Conservation (phyloP, 37 sponge, comb jelly and placozoan genomes). For the Theonella swinhoei region DNA sequence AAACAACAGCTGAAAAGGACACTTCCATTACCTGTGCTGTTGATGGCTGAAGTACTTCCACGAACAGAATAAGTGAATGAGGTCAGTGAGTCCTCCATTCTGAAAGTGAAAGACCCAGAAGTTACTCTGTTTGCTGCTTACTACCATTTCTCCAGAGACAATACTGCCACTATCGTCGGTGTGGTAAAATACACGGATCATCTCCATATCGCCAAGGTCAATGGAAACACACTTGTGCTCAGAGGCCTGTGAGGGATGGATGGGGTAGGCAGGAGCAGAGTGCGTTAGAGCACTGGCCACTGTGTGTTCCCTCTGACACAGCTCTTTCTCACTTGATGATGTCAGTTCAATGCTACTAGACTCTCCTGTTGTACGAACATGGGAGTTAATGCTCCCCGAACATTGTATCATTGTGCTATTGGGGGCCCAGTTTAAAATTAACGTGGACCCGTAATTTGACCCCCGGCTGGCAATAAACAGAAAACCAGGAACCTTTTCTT, state of each 20-base stretch:
- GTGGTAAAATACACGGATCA: slow-evolving; percentile 65
- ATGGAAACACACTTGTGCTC: slow-evolving; percentile 43
- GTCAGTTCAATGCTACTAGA: background rate
- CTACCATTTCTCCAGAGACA: slow-evolving; percentile 45
- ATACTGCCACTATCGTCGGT: slow-evolving; percentile 16
- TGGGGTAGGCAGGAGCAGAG: background rate
- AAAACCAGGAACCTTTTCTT: slow-evolving; percentile 42
- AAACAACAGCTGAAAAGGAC: too few species aligned
- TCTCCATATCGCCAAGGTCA: slow-evolving; percentile 62
- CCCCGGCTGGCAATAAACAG: slow-evolving; percentile 60
- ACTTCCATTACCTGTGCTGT: background rate
- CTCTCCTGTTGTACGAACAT: background rate
- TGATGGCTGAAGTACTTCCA: slow-evolving; percentile 49
- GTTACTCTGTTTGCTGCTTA: slow-evolving; percentile 15
- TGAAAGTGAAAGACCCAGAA: slow-evolving; percentile 57
- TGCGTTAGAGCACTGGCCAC: background rate
- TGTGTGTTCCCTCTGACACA: too few species aligned
- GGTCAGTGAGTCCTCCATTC: slow-evolving; percentile 35
- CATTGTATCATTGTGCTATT: slow-evolving; percentile 27
- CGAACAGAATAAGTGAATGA: slow-evolving; percentile 35
- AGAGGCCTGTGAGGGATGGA: background rate
- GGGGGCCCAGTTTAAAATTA: slow-evolving; percentile 79
- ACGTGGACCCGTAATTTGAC: slow-evolving; percentile 45
- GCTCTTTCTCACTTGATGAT: background rate
- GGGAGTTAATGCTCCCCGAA: background rate